Evolutionary conservation across 2,888 invertebrate genomes (phyloP).

Genomic region (Drosophila aldrichi): DNA sequence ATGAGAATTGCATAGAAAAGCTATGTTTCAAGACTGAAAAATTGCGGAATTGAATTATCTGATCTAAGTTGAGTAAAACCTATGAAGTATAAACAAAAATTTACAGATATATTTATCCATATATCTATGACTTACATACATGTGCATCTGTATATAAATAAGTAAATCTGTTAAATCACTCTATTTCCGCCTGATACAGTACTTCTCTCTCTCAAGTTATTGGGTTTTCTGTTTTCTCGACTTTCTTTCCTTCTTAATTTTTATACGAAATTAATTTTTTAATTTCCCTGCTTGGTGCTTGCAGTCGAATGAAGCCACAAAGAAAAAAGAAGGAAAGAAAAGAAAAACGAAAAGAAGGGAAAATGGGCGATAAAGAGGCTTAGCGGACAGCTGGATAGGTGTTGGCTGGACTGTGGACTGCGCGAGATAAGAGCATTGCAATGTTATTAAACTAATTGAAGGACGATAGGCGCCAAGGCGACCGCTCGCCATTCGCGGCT

Average conservation of each 20-base stretch:
- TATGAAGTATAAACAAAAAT: too few species aligned
- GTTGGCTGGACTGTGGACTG: slow-evolving; percentile 1
- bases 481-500: slow-evolving; percentile 6
- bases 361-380: slow-evolving; percentile 43
- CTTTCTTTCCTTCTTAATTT: background rate
- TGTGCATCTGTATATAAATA: too few species aligned
- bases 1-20: too few species aligned
- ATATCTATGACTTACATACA: too few species aligned
- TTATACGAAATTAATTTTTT: slow-evolving; percentile 25
- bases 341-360: slow-evolving; percentile 6
- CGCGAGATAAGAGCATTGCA: slow-evolving; percentile 66
- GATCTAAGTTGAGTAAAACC: too few species aligned
- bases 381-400: slow-evolving; percentile 53
- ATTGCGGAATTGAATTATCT: too few species aligned
- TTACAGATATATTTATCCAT: too few species aligned
- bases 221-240: background rate
- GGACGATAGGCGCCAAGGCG: slow-evolving; percentile 69
- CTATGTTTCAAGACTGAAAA: too few species aligned
- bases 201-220: background rate
- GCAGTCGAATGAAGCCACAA: slow-evolving; percentile 8
- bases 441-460: slow-evolving; percentile 80
- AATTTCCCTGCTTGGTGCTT: slow-evolving; percentile 8
- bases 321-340: background rate
- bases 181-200: too few species aligned
- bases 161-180: too few species aligned